Conservation (phyloP, 2,113 vertebrate genomes). For the Oryzias woworae region DNA sequence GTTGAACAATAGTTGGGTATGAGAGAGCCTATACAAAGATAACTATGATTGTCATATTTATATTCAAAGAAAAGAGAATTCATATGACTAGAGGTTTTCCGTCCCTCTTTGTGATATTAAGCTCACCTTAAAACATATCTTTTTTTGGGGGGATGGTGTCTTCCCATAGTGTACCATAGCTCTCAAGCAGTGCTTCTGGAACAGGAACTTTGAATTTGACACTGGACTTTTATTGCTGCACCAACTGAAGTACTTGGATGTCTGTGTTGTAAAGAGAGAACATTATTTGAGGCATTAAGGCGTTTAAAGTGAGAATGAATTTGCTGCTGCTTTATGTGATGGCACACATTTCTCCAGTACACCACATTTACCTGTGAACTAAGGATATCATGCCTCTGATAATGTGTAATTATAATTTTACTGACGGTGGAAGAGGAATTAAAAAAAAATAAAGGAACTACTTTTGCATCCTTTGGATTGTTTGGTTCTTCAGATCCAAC, state of each 20-base stretch:
- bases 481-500: conserved; percentile 8
- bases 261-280: conserved; percentile 46
- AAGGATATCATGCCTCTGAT: conserved; percentile 57
- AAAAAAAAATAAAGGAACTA: conserved; percentile 72
- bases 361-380: too few relatives aligned
- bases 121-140: conserved; percentile 29
- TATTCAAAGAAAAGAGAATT: conserved; percentile 49
- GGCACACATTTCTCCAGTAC: conserved; percentile 17
- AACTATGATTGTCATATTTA: conserved; percentile 67
- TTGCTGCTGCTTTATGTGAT: conserved; percentile 56
- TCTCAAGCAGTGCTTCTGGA: conserved; percentile 36
- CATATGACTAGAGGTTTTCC: conserved; percentile 48
- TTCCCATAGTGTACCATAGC: conserved; percentile 35
- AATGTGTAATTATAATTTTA: conserved; percentile 70
- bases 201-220: conserved; percentile 60
- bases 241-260: conserved; percentile 60
- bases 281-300: conserved; percentile 63
- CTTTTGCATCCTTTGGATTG: conserved; percentile 63
- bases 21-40: conserved; percentile 52
- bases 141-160: conserved; percentile 40
- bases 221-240: conserved; percentile 64
- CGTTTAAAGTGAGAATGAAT: conserved; percentile 47
- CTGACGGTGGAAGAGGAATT: conserved; percentile 46
- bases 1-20: conserved; percentile 51
- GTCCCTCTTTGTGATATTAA: conserved; percentile 59